Conservation (phyloP, 2,113 vertebrate genomes). For the Propithecus coquereli region DNA sequence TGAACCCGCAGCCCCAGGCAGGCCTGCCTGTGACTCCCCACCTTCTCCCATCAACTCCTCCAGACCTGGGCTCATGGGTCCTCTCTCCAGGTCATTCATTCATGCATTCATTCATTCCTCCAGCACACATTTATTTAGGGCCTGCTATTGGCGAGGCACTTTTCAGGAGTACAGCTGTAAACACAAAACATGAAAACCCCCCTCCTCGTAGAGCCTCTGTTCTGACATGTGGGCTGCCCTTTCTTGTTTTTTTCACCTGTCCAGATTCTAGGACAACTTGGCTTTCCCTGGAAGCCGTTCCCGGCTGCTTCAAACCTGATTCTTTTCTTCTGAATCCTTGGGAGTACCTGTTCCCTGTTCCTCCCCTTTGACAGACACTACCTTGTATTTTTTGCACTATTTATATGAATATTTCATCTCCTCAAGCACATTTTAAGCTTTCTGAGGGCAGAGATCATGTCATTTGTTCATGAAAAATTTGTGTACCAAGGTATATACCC, state of each 20-base stretch:
- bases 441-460: neutral
- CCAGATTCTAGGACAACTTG: neutral
- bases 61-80: neutral
- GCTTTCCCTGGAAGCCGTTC: neutral
- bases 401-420: constrained; percentile 21
- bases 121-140: neutral
- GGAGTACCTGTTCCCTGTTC: neutral
- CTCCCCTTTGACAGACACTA: neutral
- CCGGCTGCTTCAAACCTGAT: neutral
- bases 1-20: neutral
- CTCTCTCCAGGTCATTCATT: neutral
- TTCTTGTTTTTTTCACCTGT: neutral
- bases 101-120: neutral
- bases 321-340: neutral
- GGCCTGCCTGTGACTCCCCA: neutral
- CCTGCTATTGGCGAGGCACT: neutral
- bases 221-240: neutral
- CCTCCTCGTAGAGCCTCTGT: fast-evolving
- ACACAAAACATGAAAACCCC: neutral
- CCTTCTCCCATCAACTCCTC: too few relatives aligned
- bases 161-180: neutral
- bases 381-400: neutral
- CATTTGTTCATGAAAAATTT: neutral
- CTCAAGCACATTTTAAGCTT: neutral
- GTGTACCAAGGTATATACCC: too few relatives aligned